A percentile compares a stretch with the other conserved stretches of the same genome.
Conservation (phyloP, 2,888 invertebrate species). For the Steromphala cineraria region DNA sequence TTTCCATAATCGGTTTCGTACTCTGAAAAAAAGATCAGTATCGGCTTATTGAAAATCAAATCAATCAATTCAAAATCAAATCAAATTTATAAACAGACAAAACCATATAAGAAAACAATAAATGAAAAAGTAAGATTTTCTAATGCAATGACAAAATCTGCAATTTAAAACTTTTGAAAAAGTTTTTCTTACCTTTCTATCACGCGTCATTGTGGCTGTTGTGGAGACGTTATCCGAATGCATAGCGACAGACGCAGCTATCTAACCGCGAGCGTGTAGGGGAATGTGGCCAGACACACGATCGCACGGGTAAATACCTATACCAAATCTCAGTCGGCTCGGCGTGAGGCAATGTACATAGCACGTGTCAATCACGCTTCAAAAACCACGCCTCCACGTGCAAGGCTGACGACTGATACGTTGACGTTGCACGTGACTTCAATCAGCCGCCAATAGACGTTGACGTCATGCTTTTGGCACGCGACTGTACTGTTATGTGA, state of each 20-base stretch:
- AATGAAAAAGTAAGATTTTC: not conserved
- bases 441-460: not conserved
- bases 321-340: not conserved
- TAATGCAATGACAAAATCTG: too few species aligned
- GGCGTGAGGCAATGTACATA: not conserved
- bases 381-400: not conserved
- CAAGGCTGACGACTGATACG: too few species aligned
- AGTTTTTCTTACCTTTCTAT: slow-evolving; percentile 38
- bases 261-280: not conserved
- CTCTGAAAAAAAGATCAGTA: slow-evolving; percentile 82
- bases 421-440: too few species aligned
- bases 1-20: slow-evolving; percentile 97
- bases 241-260: slow-evolving; percentile 21
- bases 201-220: slow-evolving; percentile 44
- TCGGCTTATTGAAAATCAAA: too few species aligned
- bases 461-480: slow-evolving; percentile 25
- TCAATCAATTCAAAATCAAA: too few species aligned
- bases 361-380: slow-evolving; percentile 15
- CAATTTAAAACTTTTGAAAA: not conserved
- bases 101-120: too few species aligned
- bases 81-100: too few species aligned
- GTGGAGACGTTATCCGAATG: slow-evolving; percentile 51
- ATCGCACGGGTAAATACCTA: slow-evolving; percentile 1
- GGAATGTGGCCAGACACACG: not conserved
- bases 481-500: slow-evolving; percentile 27